Evolutionary conservation across 1,140 invertebrate species (phyloP).

Genomic region (Ylistrum balloti): DNA sequence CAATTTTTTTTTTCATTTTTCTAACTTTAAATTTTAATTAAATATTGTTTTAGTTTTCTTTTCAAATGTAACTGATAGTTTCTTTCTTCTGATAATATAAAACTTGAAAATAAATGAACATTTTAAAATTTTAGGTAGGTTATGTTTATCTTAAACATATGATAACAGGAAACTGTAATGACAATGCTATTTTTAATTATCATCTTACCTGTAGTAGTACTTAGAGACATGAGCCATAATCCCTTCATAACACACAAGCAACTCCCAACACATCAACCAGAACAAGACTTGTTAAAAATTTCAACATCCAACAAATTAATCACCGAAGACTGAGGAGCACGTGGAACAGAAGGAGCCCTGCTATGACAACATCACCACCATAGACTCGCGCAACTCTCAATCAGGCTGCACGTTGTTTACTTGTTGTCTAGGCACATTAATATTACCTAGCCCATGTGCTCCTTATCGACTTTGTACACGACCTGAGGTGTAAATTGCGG

Average conservation of each 20-base stretch:
- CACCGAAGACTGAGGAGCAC: background rate
- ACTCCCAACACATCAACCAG: constrained; percentile 12
- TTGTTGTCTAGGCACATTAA: background rate
- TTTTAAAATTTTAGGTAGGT: too few species aligned
- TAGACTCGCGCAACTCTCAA: background rate
- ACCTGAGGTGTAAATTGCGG: background rate
- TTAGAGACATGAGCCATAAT: background rate
- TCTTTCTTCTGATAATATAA: too few species aligned
- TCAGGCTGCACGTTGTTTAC: background rate
- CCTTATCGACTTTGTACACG: background rate
- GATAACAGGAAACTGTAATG: too few species aligned
- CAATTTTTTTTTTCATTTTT: too few species aligned
- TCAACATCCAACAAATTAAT: background rate
- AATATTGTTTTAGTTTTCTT: too few species aligned
- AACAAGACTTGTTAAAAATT: background rate
- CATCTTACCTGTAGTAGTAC: constrained; percentile 34
- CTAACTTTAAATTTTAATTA: too few species aligned
- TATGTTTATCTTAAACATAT: too few species aligned
- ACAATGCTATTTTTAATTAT: too few species aligned
- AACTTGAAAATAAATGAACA: too few species aligned
- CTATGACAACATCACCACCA: background rate
- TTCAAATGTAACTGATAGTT: too few species aligned
- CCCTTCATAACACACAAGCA: constrained; percentile 18
- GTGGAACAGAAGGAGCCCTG: background rate
- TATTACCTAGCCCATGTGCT: background rate